phyloP scores from a whole-genome alignment of 1,140 invertebrate species.

The Temnothorax longispinosus region DNA sequence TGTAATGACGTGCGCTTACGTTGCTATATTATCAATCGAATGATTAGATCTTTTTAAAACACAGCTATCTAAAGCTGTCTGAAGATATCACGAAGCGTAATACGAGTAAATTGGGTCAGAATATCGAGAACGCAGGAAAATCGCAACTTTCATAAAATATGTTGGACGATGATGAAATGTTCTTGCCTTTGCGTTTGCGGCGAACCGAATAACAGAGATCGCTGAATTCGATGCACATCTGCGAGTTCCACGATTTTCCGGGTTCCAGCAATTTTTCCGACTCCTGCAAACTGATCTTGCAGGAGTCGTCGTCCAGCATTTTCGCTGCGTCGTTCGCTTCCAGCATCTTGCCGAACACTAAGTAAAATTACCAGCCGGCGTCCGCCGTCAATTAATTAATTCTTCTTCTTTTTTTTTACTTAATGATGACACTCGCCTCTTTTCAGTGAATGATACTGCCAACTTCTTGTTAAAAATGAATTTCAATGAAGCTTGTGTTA shows the following conservation, averaged over 20 bases:
- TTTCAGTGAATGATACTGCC: too few relatives aligned
- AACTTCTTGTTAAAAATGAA: too few relatives aligned
- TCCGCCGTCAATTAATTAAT: background rate
- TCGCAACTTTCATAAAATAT: background rate
- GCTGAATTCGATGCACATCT: conserved; percentile 65
- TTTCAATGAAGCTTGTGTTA: too few relatives aligned
- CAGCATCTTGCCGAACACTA: background rate
- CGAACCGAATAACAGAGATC: conserved; percentile 62
- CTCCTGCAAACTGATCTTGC: conserved; percentile 19
- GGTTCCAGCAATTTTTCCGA: background rate
- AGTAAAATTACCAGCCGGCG: background rate
- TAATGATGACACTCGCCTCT: too few relatives aligned
- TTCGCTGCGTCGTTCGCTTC: background rate
- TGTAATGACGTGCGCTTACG: too few relatives aligned
- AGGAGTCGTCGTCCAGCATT: background rate
- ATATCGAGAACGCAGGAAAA: background rate
- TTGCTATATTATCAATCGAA: background rate
- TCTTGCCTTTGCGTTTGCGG: conserved; percentile 63
- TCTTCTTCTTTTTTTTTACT: too few relatives aligned
- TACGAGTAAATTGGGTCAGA: background rate
- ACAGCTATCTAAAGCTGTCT: background rate
- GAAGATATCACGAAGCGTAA: background rate
- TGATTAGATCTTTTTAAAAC: background rate
- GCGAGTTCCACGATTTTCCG: background rate
- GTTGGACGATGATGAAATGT: background rate